phyloP scores from a whole-genome alignment of 2,113 vertebrate genomes.

The Montifringilla adamsi region DNA sequence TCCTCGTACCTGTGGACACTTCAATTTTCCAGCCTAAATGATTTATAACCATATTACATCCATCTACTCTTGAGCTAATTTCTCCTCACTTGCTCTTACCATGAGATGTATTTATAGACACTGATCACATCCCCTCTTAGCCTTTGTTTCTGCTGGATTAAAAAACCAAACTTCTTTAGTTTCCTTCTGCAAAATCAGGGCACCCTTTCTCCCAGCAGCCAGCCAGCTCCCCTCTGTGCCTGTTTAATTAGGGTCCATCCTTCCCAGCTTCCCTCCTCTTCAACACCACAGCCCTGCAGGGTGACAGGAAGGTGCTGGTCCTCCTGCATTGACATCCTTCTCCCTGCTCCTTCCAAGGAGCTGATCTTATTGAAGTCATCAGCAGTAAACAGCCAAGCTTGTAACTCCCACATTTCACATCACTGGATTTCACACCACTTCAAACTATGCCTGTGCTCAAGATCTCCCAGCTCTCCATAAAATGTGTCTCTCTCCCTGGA shows the following conservation, averaged over 20 bases:
- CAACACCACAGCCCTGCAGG: neutral
- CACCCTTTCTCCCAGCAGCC: neutral
- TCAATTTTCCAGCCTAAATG: neutral
- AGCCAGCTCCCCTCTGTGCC: neutral
- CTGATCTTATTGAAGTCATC: neutral
- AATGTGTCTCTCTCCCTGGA: neutral
- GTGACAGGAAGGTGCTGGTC: neutral
- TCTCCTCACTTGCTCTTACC: neutral
- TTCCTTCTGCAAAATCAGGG: neutral
- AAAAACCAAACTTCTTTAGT: neutral
- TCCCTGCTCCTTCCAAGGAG: neutral
- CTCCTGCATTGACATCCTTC: neutral
- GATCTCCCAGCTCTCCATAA: neutral
- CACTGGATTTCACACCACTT: neutral
- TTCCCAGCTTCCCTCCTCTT: neutral
- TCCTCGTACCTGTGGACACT: neutral
- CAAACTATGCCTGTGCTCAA: neutral
- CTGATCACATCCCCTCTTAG: neutral
- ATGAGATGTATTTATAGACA: neutral
- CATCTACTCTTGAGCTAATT: neutral
- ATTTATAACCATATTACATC: neutral
- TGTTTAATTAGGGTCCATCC: neutral
- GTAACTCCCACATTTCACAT: neutral
- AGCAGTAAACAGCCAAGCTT: neutral
- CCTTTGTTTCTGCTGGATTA: neutral